Evolutionary conservation across 64 coral and sea anemone genomes (phyloP).

Genomic region (Porites australiensis): DNA sequence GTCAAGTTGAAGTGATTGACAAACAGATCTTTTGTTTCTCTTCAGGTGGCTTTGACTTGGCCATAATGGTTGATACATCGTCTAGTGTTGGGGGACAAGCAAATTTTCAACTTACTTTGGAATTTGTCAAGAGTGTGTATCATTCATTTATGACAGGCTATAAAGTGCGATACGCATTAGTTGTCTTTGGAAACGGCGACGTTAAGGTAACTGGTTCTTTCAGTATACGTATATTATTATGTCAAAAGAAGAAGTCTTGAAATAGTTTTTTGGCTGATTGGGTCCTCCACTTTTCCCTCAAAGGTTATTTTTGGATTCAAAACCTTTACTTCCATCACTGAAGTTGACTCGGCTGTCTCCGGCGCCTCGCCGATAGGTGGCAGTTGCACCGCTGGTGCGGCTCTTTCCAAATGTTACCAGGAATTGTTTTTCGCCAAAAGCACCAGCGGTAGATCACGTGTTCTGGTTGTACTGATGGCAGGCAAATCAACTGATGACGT

Average conservation of each 20-base stretch:
- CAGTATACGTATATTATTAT: not conserved
- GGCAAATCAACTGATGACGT: constrained; percentile 60
- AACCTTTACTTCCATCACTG: constrained; percentile 56
- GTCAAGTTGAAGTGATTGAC: no score
- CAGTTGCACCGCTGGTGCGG: not conserved
- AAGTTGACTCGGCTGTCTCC: constrained; percentile 23
- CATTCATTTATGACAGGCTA: constrained; percentile 53
- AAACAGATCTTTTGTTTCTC: not conserved
- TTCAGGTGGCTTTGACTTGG: constrained; percentile 35
- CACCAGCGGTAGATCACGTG: not conserved
- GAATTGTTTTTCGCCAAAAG: not conserved
- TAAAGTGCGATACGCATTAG: constrained; percentile 68
- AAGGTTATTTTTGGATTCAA: constrained; percentile 69
- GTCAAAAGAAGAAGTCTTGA: no score
- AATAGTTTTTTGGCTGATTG: no score
- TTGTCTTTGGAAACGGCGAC: constrained; percentile 36
- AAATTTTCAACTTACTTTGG: constrained; percentile 19
- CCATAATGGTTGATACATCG: constrained; percentile 50
- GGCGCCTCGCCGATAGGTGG: not conserved
- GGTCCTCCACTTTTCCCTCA: not conserved
- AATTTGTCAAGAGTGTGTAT: constrained; percentile 22
- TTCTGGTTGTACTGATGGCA: constrained; percentile 53
- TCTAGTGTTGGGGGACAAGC: constrained; percentile 29
- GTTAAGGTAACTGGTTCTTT: not conserved
- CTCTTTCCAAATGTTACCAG: not conserved